Percentiles rank a stretch among this genome's conserved stretches.
Evolutionary conservation across 2,113 vertebrate species (phyloP).

Genomic region (Ailuropoda melanoleuca): DNA sequence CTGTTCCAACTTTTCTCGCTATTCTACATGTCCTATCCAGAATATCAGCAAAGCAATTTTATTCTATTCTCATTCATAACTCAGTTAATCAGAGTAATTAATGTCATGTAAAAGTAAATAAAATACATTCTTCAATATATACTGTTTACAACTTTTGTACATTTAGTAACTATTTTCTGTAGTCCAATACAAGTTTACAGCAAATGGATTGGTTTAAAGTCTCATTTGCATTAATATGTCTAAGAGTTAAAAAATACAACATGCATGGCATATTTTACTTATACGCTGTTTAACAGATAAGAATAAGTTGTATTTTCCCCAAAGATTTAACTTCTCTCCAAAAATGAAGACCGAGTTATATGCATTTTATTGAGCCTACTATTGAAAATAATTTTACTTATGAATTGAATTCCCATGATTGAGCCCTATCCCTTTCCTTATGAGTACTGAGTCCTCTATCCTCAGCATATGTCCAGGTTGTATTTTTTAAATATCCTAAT

Average conservation of each 20-base stretch:
- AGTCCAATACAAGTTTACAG: neutral
- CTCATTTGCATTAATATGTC: neutral
- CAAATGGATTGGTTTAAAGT: neutral
- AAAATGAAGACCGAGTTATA: neutral
- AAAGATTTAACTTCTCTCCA: neutral
- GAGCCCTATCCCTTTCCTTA: neutral
- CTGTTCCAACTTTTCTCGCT: neutral
- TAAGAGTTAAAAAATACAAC: neutral
- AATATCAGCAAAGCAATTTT: neutral
- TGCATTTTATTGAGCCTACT: neutral
- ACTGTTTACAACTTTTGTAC: neutral
- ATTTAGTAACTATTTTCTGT: neutral
- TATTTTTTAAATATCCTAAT: neutral
- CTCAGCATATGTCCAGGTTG: neutral
- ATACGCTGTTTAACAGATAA: neutral
- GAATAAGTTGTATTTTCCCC: neutral
- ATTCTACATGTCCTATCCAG: neutral
- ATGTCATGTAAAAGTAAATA: neutral
- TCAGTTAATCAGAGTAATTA: neutral
- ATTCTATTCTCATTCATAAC: neutral
- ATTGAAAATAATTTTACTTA: neutral
- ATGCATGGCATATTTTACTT: neutral
- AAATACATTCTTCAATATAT: neutral
- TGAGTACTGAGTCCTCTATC: neutral
- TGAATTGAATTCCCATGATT: neutral